Conservation (phyloP, 2,113 vertebrate genomes). For the Peromyscus californicus region DNA sequence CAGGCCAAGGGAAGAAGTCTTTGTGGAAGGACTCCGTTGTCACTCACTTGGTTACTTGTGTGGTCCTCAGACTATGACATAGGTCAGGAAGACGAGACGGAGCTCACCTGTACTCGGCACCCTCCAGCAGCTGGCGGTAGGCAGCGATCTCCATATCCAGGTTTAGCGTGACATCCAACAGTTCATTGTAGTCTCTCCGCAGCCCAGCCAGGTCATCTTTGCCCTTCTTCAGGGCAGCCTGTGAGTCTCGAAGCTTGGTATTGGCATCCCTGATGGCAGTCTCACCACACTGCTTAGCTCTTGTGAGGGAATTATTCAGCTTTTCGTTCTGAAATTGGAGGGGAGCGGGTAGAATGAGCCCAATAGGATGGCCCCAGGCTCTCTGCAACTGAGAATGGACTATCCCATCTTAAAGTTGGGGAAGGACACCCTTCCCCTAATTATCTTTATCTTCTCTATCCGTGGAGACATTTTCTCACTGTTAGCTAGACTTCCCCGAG, state of each 20-base stretch:
- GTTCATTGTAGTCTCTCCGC: conserved; percentile 91
- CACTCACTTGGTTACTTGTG: neutral
- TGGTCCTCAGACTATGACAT: neutral
- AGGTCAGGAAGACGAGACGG: neutral
- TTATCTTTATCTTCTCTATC: neutral
- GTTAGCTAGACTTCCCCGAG: neutral
- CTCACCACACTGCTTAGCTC: conserved; percentile 92
- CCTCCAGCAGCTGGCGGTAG: conserved; percentile 92
- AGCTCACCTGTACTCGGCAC: conserved; percentile 90
- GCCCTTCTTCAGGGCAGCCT: conserved; percentile 89
- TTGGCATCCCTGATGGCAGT: conserved; percentile 89
- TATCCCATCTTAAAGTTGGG: neutral
- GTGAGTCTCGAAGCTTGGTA: conserved; percentile 88
- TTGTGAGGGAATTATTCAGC: conserved; percentile 79
- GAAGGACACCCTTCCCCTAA: neutral
- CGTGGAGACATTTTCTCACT: neutral
- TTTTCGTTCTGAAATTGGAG: conserved; percentile 72
- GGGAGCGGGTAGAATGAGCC: neutral
- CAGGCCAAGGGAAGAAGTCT: neutral
- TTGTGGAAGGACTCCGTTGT: neutral
- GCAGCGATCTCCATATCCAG: conserved; percentile 93
- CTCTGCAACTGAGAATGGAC: neutral
- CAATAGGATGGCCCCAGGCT: neutral
- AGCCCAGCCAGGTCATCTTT: conserved; percentile 91
- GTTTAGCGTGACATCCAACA: conserved; percentile 91